These are phyloP conservation scores for Carposina sasakii DNA, from an alignment of 1,140 invertebrate species.

Conservation along the genomic window DNA sequence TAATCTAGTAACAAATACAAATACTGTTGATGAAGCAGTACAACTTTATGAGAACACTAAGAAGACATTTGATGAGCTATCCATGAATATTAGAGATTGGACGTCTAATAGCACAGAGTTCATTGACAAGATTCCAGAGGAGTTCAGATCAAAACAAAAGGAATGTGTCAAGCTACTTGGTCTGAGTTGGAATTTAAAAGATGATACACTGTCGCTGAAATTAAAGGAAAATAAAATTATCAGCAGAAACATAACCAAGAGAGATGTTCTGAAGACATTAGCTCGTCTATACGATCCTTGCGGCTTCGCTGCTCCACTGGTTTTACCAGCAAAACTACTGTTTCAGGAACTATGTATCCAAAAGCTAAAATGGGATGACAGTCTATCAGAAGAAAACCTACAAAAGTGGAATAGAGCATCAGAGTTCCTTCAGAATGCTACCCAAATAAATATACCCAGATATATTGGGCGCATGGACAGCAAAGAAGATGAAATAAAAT, in stretches of 20 bases:
- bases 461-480: background rate
- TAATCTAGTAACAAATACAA: constrained; percentile 20
- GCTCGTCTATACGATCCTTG: constrained; percentile 23
- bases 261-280: constrained; percentile 15
- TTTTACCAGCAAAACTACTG: constrained; percentile 23
- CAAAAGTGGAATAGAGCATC: constrained; percentile 15
- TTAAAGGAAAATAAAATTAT: background rate
- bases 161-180: constrained; percentile 15
- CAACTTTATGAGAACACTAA: constrained; percentile 15
- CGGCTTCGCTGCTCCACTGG: constrained; percentile 16
- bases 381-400: constrained; percentile 7
- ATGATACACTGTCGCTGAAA: constrained; percentile 8
- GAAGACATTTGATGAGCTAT: constrained; percentile 18
- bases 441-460: background rate
- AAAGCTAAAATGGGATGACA: constrained; percentile 20
- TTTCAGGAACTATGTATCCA: constrained; percentile 25
- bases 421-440: constrained; percentile 1
- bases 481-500: background rate
- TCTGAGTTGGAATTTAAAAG: constrained; percentile 10
- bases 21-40: constrained; percentile 12
- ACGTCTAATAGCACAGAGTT: constrained; percentile 19
- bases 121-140: constrained; percentile 8
- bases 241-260: too few species aligned
- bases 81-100: constrained; percentile 25
- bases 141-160: constrained; percentile 2